Percentiles rank a stretch among this genome's conserved stretches.
phyloP scores from a whole-genome alignment of 2,888 invertebrate genomes.

The Ferrisia virgata region DNA sequence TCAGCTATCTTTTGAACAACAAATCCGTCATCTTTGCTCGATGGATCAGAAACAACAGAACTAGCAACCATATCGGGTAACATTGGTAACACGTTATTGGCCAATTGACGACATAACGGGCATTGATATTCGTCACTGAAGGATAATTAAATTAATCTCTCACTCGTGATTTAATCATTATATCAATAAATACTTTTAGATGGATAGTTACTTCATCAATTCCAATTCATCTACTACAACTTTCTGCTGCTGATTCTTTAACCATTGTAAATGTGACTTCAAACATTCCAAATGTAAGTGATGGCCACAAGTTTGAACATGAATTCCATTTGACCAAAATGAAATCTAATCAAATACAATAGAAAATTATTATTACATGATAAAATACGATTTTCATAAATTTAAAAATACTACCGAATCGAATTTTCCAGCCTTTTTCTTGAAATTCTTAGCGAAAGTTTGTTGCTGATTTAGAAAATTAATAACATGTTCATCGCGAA shows the following conservation, averaged over 20 bases:
- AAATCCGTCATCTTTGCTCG: not conserved
- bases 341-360: not conserved
- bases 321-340: slow-evolving; percentile 74
- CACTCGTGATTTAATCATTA: not conserved
- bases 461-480: not conserved
- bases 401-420: not conserved
- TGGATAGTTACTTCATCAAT: not conserved
- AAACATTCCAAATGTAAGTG: slow-evolving; percentile 93
- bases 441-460: not conserved
- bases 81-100: slow-evolving; percentile 81
- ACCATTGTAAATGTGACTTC: slow-evolving; percentile 61
- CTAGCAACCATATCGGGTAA: not conserved
- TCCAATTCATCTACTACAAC: not conserved
- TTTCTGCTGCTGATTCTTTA: slow-evolving; percentile 69
- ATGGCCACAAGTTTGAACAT: slow-evolving; percentile 94
- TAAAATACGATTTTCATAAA: not conserved
- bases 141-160: slow-evolving; percentile 38
- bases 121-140: slow-evolving; percentile 84
- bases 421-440: not conserved
- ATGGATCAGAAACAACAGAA: not conserved
- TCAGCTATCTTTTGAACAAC: not conserved
- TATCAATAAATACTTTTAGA: too few species aligned
- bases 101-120: slow-evolving; percentile 90
- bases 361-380: not conserved
- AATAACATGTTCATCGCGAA: not conserved